Evolutionary conservation across 2,113 vertebrate genomes (phyloP).

Genomic region (Paramormyrops kingsleyae): DNA sequence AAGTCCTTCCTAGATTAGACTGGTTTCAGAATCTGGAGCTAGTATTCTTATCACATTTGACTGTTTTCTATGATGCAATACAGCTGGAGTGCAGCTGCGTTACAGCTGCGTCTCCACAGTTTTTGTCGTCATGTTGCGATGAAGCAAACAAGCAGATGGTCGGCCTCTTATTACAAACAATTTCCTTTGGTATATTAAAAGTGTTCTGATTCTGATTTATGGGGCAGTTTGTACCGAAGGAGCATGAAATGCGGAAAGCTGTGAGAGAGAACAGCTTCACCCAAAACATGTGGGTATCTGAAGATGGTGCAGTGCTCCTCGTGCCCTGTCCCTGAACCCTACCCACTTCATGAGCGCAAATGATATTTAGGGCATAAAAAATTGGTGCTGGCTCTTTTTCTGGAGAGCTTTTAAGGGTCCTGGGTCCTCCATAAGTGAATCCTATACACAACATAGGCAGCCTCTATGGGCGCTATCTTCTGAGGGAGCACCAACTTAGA

Average conservation of each 20-base stretch:
- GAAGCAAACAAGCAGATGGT: neutral
- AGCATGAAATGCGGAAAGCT: neutral
- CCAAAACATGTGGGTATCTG: neutral
- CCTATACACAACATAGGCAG: neutral
- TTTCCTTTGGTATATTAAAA: neutral
- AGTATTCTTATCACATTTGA: neutral
- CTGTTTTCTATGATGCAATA: neutral
- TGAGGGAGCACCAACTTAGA: neutral
- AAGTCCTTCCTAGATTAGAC: neutral
- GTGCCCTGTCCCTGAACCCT: neutral
- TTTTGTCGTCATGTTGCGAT: neutral
- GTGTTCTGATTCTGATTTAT: neutral
- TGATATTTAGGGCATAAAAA: conserved; percentile 19
- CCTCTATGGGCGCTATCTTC: neutral
- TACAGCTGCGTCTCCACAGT: neutral
- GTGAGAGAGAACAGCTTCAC: neutral
- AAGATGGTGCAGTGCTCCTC: neutral
- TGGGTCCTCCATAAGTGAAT: neutral
- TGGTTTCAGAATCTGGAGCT: neutral
- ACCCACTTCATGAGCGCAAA: conserved; percentile 26
- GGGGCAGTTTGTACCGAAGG: neutral
- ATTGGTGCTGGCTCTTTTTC: conserved; percentile 26
- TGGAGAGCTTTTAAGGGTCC: neutral
- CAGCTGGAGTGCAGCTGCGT: neutral
- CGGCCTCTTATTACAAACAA: neutral